phyloP scores from a whole-genome alignment of 2,797 vertebrate genomes.

The Hemitrygon akajei region DNA sequence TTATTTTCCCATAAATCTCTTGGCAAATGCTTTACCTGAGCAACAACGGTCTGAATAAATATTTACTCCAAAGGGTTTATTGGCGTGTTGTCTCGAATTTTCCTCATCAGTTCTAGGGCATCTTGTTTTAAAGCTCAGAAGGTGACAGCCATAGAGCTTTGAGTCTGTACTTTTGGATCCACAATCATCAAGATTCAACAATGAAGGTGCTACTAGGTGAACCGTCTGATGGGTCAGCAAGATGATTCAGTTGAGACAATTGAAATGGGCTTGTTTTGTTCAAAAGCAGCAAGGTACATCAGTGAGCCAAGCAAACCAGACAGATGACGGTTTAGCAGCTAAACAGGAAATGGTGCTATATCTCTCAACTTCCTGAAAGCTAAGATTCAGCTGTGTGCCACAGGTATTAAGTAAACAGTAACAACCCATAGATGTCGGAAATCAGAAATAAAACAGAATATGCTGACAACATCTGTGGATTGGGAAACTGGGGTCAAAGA shows the following conservation, averaged over 20 bases:
- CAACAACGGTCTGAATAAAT: background rate
- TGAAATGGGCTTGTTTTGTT: background rate
- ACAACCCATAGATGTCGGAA: no score
- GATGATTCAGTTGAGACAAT: background rate
- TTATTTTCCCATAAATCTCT: background rate
- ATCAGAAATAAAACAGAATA: no score
- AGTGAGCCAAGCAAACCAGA: background rate
- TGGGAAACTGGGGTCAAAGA: no score
- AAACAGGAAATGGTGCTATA: background rate
- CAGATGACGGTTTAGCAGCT: background rate
- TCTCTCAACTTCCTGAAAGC: background rate
- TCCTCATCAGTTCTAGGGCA: background rate
- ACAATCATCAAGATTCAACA: background rate
- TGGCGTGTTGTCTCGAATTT: background rate
- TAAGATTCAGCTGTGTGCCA: background rate
- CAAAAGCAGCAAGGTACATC: background rate
- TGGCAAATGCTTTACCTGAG: background rate
- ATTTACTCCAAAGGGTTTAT: background rate
- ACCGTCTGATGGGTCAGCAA: background rate
- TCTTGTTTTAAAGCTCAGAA: no score
- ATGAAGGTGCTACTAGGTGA: background rate
- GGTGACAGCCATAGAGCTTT: background rate
- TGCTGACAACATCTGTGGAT: no score
- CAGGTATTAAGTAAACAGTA: background rate
- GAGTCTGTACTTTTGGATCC: background rate